Evolutionary conservation across 2,888 invertebrate species (phyloP), one percentile per base, ranked within the genome.

Genomic region (Drosophila parthenogenetica): DNA sequence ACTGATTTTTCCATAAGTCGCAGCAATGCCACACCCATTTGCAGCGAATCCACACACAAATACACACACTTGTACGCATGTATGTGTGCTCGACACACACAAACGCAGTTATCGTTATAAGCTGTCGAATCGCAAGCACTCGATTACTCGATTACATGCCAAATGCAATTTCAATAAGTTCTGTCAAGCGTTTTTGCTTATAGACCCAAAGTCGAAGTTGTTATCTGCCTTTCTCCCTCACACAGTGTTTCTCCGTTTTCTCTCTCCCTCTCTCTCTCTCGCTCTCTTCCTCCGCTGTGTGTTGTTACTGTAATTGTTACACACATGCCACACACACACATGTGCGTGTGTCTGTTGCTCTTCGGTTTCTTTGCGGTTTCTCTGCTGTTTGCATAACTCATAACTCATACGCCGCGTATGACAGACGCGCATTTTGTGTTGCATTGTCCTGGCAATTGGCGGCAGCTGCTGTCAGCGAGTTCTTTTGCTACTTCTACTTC

Each of bases 321-420:
- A 65, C 25, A 46, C 55, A 45, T 14, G n/a, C 51, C 50, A 39
- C 54, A 40, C 50, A 32, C 51, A 63, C 32, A 29, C 39, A 29
- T 40, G 16, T 35, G 42, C 19, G 25, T 17, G 48, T 69, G 63
- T 73, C 61, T 39, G 29, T 43, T 19, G 8, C 25, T 19, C 37
- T 39, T 35, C 32, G 62, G 49, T 46, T 76, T 68, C 25, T 32
- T 43, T 62, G 70, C 25, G 59, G 74, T 55, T 69, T 50, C 39
- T 46, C 43, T 53, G 42, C 57, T 58, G 57, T 48, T 62, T 77
- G 65, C 74, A 79, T 79, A 64, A 70, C 77, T 73, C 77, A 78
- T 78, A 77, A 73, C 77, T 73, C 77, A 78, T 78, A 77, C 80
- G 77, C 80, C 69, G 49, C 49, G 77, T 76, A 63, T 59, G 73